Base-by-base conservation (phyloP, 2,113 vertebrate genomes). In the Melanerpes formicivorus region DNA sequence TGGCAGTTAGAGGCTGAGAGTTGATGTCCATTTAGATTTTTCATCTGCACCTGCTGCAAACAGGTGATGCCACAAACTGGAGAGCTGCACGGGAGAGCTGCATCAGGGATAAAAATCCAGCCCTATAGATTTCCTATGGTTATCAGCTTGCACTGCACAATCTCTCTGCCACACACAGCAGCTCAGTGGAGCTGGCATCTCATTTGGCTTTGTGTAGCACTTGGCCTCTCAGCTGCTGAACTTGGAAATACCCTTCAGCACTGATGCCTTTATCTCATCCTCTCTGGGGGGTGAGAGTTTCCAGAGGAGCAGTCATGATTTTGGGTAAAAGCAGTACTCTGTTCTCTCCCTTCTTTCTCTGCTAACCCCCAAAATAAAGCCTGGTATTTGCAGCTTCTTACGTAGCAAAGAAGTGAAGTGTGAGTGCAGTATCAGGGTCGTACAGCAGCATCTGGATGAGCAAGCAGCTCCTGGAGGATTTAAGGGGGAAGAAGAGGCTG, bases 281-380 rank as follows among this genome's bases (percentile, higher is more conserved):
- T 81, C 62, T 69, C 34, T 55, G 3, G 6, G 10, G 6, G 11
- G 6, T 15, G 73, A 62, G 59, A 15, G 9, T 3, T 73, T 72
- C 66, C 58, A 88, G 73, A 78, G 70, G 63, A 84, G 16, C 14
- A 5, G 27, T 52, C 26, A 2, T 25, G 23, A 10, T 40, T 62
- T 72, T 0, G 25, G 69, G 9, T 40, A 62, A 46, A 22, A 80
- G 58, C 8, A 0, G 15, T 12, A 2, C 11, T 69, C 27, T 1
- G 3, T 13, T 67, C 58, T 64, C 22, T 70, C 46, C 46, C 7
- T 59, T 69, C n/a, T 8, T 40, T 14, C n/a, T 48, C 0, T 9
- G 8, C 25, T 25, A 77, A 42, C 23, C 12, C 16, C 29, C 29
- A 27, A 64, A 62, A 18, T 5, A 27, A 44, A 72, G 9, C 37